Evolutionary conservation across 2,797 vertebrate species (phyloP), one percentile per base, ranked within the genome.

Genomic region (Enteromius fasciolatus): DNA sequence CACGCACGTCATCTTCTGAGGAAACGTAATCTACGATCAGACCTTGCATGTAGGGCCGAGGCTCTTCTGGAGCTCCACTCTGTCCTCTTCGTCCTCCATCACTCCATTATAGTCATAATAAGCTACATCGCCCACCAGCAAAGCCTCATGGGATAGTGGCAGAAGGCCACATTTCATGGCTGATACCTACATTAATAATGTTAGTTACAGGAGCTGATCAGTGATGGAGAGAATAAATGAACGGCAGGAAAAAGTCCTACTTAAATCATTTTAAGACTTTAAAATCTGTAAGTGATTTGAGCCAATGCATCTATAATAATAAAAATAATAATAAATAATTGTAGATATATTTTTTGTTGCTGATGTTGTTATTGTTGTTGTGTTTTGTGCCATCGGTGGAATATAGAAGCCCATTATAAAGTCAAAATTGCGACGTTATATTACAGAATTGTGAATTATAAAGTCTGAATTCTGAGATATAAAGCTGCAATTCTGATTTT

Each of bases 1-100:
- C 9, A 23, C 69, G 20, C 41, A 10, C 28, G 36, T 74, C 48
- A n/a, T 74, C 28, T 36, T 36, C 48, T 14, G 48, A 36, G 28
- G 20, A 3, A 10, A 52, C 57, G 2, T 7, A 44, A 28, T n/a
- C 20, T 57, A n/a, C 12, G 10, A 20, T 48, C 67, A 70, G 28
- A 99, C 98, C 96, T 98, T 99, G 92, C 97, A 97, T 59, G 97
- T 97, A 8, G 98, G 98, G 12, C 98, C 98, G 1, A 99, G 95
- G 86, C 95, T 96, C 91, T 99, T 99, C 93, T 99, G 98, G 84
- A 99, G 93, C 89, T 96, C 96, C 77, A 98, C 95, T 67, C 97
- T 90, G 83, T 99, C 97, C 0, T 95, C 94, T 90, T 98, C 97
- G 0, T 96, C 95, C 86, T 97, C 97, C 95, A 98, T 97, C 79